A percentile compares a stretch with the other conserved stretches of the same genome.
These are phyloP conservation scores for Spilarctia lutea DNA, from an alignment of 2,888 invertebrate species.

Conservation along the genomic window DNA sequence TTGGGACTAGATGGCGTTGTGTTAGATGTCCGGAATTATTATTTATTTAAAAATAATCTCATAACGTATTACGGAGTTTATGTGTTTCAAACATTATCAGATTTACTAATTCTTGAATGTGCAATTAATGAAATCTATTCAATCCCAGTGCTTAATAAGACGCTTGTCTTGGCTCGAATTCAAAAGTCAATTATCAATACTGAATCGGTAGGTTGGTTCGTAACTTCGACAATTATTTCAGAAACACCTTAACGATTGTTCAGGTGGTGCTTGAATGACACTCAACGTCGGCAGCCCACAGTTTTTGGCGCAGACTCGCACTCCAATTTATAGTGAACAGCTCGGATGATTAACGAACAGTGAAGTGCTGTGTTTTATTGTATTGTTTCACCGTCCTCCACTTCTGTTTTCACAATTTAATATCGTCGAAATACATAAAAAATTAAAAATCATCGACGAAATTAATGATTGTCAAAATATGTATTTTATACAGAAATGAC, in stretches of 20 bases:
- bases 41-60: too few relatives aligned
- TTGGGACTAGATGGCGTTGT: too few relatives aligned
- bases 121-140: slow-evolving; percentile 37
- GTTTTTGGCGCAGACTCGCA: slow-evolving; percentile 71
- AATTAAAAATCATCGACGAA: background rate
- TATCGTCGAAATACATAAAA: background rate
- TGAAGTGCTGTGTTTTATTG: slow-evolving; percentile 40
- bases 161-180: slow-evolving; percentile 70
- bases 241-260: slow-evolving; percentile 77
- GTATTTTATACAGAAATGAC: background rate
- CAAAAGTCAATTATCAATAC: slow-evolving; percentile 81
- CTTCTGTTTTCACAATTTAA: background rate
- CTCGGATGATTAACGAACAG: slow-evolving; percentile 58
- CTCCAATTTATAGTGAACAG: slow-evolving; percentile 71
- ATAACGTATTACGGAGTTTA: background rate
- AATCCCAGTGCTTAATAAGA: slow-evolving; percentile 23
- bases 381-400: background rate
- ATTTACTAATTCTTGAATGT: background rate
- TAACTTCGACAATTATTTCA: slow-evolving; percentile 80
- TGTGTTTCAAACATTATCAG: background rate
- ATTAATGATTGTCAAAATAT: background rate
- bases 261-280: slow-evolving; percentile 71
- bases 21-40: too few relatives aligned
- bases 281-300: slow-evolving; percentile 64
- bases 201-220: slow-evolving; percentile 37